Conservation (phyloP, 2,888 invertebrate genomes). For the Synergus japonicus region DNA sequence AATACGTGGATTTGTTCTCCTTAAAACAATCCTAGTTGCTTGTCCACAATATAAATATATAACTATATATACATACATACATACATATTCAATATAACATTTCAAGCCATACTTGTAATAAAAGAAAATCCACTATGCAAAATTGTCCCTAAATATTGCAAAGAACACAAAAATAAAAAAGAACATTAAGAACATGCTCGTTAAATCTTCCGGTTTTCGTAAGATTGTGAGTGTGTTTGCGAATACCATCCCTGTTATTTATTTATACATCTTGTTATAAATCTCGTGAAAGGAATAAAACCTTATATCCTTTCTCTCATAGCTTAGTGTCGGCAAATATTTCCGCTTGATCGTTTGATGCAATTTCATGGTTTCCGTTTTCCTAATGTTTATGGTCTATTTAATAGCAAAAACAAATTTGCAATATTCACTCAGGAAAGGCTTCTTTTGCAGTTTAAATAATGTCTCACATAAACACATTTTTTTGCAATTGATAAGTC, state of each 20-base stretch:
- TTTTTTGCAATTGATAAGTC: not conserved
- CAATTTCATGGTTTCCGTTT: conserved; percentile 19
- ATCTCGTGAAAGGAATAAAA: not conserved
- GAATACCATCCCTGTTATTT: not conserved
- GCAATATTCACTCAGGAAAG: not conserved
- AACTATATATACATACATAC: not conserved
- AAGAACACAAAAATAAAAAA: not conserved
- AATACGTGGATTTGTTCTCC: not conserved
- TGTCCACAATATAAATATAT: not conserved
- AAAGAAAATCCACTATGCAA: too few relatives aligned
- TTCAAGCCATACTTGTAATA: too few relatives aligned
- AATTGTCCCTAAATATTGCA: too few relatives aligned
- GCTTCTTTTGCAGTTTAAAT: too few relatives aligned
- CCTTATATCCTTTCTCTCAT: conserved; percentile 4
- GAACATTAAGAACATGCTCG: not conserved
- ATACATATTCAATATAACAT: too few relatives aligned
- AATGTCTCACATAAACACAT: too few relatives aligned
- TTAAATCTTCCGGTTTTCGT: not conserved
- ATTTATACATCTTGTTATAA: not conserved
- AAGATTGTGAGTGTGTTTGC: not conserved
- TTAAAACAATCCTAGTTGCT: not conserved
- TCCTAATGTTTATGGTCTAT: not conserved
- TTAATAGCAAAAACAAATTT: not conserved
- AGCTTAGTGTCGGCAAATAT: conserved; percentile 6
- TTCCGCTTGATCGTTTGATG: conserved; percentile 5